Conservation (phyloP, 2,888 invertebrate species). For the Leptinotarsa haldemani region DNA sequence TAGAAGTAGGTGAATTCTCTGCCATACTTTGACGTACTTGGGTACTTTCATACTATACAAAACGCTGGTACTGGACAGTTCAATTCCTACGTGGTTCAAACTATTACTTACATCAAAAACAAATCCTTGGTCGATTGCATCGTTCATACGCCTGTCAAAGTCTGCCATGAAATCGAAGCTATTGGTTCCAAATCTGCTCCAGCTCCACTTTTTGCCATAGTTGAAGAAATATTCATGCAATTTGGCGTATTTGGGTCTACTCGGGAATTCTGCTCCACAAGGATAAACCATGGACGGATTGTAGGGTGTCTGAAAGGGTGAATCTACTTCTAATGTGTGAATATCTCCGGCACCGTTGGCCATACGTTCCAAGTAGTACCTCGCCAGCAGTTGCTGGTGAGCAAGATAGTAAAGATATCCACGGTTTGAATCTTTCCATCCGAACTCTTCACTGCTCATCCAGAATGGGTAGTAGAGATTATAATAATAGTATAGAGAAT, state of each 20-base stretch:
- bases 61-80: too few relatives aligned
- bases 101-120: constrained; percentile 50
- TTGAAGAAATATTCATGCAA: constrained; percentile 65
- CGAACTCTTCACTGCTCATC: constrained; percentile 67
- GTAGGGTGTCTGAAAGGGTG: constrained; percentile 71
- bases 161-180: constrained; percentile 63
- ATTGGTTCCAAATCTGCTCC: constrained; percentile 68
- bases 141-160: constrained; percentile 69
- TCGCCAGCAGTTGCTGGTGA: constrained; percentile 76
- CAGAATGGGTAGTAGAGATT: constrained; percentile 74
- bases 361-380: constrained; percentile 80
- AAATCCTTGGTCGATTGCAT: constrained; percentile 70
- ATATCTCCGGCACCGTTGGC: constrained; percentile 77
- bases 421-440: constrained; percentile 68
- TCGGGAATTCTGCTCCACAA: constrained; percentile 75
- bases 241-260: constrained; percentile 70
- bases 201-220: constrained; percentile 54
- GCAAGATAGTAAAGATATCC: constrained; percentile 75
- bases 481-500: constrained; percentile 73
- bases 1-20: too few relatives aligned
- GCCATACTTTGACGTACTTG: too few relatives aligned
- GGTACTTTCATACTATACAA: too few relatives aligned
- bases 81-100: too few relatives aligned
- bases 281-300: constrained; percentile 72
- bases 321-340: constrained; percentile 68